Conservation (phyloP, 2,888 invertebrate species). For the Drosophila fulvimacula region DNA sequence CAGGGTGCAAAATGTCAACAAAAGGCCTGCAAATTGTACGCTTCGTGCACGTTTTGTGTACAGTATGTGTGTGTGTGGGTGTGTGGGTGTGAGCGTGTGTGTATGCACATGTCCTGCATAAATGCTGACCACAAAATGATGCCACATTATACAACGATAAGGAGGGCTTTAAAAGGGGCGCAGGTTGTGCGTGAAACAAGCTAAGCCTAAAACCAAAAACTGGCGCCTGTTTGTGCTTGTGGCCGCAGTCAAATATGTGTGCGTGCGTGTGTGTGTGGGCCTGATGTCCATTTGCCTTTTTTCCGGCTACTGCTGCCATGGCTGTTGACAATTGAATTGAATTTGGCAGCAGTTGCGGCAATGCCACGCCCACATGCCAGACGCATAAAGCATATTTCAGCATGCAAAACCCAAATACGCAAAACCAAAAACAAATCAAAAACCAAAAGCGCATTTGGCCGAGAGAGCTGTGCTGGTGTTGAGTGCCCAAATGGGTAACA, state of each 20-base stretch:
- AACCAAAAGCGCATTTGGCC: constrained; percentile 49
- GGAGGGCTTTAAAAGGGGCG: constrained; percentile 9
- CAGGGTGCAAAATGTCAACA: constrained; percentile 66
- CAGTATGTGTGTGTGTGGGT: constrained; percentile 9
- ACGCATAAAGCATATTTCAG: constrained; percentile 76
- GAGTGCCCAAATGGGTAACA: constrained; percentile 35
- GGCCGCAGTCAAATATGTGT: constrained; percentile 52
- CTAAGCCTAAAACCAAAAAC: constrained; percentile 64
- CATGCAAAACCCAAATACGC: constrained; percentile 47
- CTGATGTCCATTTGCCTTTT: constrained; percentile 37
- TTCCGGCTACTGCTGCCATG: constrained; percentile 15
- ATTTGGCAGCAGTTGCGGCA: constrained; percentile 60
- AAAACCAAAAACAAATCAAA: constrained; percentile 53
- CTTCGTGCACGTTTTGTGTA: constrained; percentile 16
- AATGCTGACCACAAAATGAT: constrained; percentile 81
- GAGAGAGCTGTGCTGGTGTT: constrained; percentile 3
- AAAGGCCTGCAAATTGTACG: constrained; percentile 66
- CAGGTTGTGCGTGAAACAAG: constrained; percentile 44
- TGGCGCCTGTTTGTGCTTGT: constrained; percentile 65
- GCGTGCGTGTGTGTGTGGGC: constrained; percentile 9
- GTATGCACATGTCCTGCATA: constrained; percentile 65
- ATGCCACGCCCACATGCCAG: constrained; percentile 67
- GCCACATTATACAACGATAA: constrained; percentile 75
- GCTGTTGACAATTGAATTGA: constrained; percentile 80
- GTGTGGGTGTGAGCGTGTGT: constrained; percentile 42